phyloP scores from a whole-genome alignment of 2,797 vertebrate genomes.

The Novumbra hubbsi region DNA sequence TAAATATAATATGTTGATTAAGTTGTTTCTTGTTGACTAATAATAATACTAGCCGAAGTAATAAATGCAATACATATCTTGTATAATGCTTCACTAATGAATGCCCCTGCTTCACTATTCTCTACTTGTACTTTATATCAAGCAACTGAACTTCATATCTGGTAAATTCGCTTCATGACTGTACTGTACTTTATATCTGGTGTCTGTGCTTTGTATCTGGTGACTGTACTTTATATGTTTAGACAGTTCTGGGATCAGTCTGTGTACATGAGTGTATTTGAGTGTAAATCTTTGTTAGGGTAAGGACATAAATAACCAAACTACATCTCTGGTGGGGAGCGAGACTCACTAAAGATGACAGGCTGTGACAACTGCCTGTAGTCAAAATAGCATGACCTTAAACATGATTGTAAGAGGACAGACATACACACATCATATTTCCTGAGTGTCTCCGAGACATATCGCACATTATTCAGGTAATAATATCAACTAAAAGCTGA shows the following conservation, averaged over 20 bases:
- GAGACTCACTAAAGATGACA: background rate
- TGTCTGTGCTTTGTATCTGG: background rate
- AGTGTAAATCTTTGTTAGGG: background rate
- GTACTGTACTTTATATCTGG: background rate
- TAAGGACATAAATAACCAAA: background rate
- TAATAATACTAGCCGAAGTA: too few relatives aligned
- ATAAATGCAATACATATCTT: too few relatives aligned
- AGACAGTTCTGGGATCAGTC: background rate
- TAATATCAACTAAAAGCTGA: background rate
- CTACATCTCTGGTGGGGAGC: background rate
- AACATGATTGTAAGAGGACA: background rate
- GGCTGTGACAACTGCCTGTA: slow-evolving; percentile 2
- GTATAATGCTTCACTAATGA: too few relatives aligned
- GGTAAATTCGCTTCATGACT: too few relatives aligned
- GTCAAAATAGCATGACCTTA: background rate
- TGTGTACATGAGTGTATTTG: background rate
- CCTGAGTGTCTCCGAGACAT: background rate
- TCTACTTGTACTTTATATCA: too few relatives aligned
- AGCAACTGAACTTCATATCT: background rate
- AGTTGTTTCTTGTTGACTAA: too few relatives aligned
- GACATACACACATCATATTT: background rate
- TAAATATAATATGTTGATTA: too few relatives aligned
- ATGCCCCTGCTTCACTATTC: too few relatives aligned
- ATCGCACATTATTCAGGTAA: background rate
- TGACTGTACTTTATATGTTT: background rate